Evolutionary conservation across 2,888 invertebrate genomes (phyloP).

Genomic region (Xestia rhomboidea): DNA sequence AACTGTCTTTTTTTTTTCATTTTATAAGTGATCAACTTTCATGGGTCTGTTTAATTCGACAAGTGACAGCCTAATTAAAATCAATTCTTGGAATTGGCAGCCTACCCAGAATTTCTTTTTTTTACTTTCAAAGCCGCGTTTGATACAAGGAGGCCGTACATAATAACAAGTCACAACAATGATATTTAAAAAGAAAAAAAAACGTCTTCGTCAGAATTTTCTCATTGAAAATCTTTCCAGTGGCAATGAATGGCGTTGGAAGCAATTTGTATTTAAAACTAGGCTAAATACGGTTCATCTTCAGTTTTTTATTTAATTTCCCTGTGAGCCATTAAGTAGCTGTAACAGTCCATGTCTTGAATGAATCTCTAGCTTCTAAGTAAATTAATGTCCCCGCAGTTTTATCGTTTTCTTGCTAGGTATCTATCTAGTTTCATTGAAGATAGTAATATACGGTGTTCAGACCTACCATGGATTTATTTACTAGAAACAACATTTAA

Average conservation of each 20-base stretch:
- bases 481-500: neutral
- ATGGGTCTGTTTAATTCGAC: neutral
- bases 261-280: constrained; percentile 26
- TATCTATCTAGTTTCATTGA: neutral
- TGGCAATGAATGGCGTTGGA: neutral
- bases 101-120: neutral
- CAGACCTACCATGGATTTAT: neutral
- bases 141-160: too few relatives aligned
- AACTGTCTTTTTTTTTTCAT: neutral
- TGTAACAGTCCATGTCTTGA: constrained; percentile 22
- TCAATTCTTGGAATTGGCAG: neutral
- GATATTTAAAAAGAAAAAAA: neutral
- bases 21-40: neutral
- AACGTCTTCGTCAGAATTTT: neutral
- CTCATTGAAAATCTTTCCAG: neutral
- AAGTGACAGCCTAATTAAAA: neutral
- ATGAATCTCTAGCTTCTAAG: constrained; percentile 50
- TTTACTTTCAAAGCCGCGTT: neutral
- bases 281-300: constrained; percentile 12
- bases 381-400: constrained; percentile 36
- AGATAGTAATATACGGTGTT: neutral
- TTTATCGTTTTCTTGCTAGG: constrained; percentile 2
- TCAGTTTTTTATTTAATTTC: constrained; percentile 18
- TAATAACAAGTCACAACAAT: neutral
- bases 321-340: constrained; percentile 1